Evolutionary conservation across 1,140 invertebrate species (phyloP).

Genomic region (Brachionus rubens): DNA sequence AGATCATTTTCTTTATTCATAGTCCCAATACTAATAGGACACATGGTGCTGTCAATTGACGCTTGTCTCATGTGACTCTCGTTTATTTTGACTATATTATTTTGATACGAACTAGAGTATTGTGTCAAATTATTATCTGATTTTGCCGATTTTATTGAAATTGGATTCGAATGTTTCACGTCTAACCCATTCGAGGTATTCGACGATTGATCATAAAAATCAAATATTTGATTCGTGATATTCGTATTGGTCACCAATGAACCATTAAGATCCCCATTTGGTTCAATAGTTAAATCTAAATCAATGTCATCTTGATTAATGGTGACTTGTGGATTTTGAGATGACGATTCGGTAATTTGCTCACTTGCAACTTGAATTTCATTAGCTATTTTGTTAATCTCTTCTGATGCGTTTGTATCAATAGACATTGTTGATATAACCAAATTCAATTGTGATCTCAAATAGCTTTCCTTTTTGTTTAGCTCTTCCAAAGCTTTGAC

Average conservation of each 20-base stretch:
- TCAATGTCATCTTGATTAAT: constrained; percentile 2
- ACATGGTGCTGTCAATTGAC: constrained; percentile 2
- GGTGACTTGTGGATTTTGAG: neutral
- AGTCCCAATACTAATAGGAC: constrained; percentile 1
- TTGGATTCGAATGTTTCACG: constrained; percentile 13
- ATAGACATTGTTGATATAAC: neutral
- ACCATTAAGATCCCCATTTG: neutral
- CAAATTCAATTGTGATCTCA: constrained; percentile 38
- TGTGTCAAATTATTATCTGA: constrained; percentile 15
- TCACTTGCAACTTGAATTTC: neutral
- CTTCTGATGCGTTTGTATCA: neutral
- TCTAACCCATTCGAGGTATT: neutral
- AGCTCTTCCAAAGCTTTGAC: constrained; percentile 38
- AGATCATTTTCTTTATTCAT: constrained; percentile 37
- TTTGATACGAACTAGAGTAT: constrained; percentile 23
- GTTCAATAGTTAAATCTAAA: constrained; percentile 31
- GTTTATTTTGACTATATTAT: constrained; percentile 15
- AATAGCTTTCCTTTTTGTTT: constrained; percentile 31
- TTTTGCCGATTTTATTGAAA: constrained; percentile 9
- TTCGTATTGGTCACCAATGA: neutral
- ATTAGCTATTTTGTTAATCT: constrained; percentile 10
- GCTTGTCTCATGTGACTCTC: neutral
- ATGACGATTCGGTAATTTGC: neutral
- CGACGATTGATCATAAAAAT: constrained; percentile 30
- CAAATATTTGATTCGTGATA: constrained; percentile 8